These are phyloP conservation scores for Hemicordylus capensis DNA, from an alignment of 2,113 vertebrate genomes.

Conservation along the genomic window DNA sequence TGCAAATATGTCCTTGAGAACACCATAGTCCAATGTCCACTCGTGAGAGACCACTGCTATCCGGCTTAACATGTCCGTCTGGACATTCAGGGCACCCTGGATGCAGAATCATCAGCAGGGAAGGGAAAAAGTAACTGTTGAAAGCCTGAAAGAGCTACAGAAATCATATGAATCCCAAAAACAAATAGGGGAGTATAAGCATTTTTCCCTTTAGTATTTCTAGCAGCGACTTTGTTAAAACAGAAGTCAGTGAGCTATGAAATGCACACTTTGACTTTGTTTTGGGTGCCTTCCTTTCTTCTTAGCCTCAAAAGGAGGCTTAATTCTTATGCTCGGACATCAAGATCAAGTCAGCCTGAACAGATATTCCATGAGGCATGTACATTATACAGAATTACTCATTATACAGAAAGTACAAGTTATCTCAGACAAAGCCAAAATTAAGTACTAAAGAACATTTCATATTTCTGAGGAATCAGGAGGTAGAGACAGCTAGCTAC, in stretches of 20 bases:
- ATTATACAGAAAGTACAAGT: neutral
- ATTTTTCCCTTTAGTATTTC: fast-evolving
- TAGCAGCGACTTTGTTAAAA: fast-evolving
- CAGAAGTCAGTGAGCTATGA: neutral
- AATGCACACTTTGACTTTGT: neutral
- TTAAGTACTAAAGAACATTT: fast-evolving
- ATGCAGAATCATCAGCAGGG: neutral
- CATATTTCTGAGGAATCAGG: neutral
- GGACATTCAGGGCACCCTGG: no score
- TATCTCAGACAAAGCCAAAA: neutral
- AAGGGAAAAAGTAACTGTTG: neutral
- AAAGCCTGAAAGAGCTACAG: neutral
- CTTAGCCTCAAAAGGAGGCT: neutral
- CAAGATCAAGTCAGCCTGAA: neutral
- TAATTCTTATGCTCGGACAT: neutral
- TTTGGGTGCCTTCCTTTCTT: neutral
- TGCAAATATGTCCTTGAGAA: no score
- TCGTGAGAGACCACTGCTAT: no score
- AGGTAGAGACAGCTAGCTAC: neutral
- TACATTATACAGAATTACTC: neutral
- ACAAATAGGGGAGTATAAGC: neutral
- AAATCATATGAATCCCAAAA: neutral
- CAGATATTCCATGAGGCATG: neutral
- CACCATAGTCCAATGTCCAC: no score
- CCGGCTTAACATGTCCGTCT: no score